Base-by-base conservation (phyloP, 2,888 invertebrate genomes). In the Noctuana brunneofusca region DNA sequence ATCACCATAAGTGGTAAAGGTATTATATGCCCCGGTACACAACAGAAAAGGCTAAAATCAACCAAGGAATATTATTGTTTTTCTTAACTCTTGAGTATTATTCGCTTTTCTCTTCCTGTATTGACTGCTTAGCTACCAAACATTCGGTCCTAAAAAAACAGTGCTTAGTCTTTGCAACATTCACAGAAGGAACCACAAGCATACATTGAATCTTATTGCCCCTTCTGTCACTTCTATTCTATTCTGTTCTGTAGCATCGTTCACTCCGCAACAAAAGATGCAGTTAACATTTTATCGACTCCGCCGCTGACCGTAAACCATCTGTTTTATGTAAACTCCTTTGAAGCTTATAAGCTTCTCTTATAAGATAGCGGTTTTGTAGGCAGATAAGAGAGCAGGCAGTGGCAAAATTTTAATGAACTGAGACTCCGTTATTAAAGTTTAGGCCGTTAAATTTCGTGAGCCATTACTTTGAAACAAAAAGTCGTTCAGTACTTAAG, bases 221-320 rank as follows among this genome's bases (percentile, higher is more conserved):
- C 18, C 16, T 41, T 41, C 41, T n/a, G n/a, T 35, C n/a, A 35
- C n/a, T 2, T n/a, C 3, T 35, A n/a, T n/a, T n/a, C 11, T n/a
- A 1, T n/a, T 41, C 43, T 46, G 0, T n/a, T 8, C 3, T n/a
- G n/a, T n/a, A n/a, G n/a, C 18, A 18, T 18, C 3, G 20, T 46
- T 18, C 14, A 24, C 14, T 14, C 18, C 20, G 27, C 46, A 48
- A 60, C 60, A 60, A 54, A 54, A 54, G 32, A 53, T 24, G 38
- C 54, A 60, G 49, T 55, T 54, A 49, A 55, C 38, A 38, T 55
- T 52, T 55, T 62, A 62, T 62, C 48, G 35, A 48, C 11, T n/a
- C 22, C 3, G 9, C 38, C 32, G 35, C 5, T 20, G 59, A 53
- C 48, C 48, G 48, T 60, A 38, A 60, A 60, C 60, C 16, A 8